Conservation (phyloP, 2,797 vertebrate genomes). For the Microcaecilia unicolor region DNA sequence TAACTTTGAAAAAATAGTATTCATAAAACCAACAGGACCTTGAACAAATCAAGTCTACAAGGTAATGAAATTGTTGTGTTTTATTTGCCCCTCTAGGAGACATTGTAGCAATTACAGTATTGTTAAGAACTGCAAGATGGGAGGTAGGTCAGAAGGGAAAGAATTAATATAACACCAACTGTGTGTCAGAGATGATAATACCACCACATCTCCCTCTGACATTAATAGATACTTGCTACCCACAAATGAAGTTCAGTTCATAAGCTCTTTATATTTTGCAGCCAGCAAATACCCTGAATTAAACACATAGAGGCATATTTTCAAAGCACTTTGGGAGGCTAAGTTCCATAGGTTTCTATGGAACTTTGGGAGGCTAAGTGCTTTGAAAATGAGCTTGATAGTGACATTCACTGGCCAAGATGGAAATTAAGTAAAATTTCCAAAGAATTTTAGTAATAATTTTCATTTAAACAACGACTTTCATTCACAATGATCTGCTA, state of each 20-base stretch:
- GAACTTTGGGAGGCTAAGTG: too few species aligned
- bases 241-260: constrained; percentile 19
- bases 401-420: too few species aligned
- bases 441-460: too few species aligned
- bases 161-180: constrained; percentile 14
- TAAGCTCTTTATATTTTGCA: constrained; percentile 16
- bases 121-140: constrained; percentile 9
- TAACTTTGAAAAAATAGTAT: too few species aligned
- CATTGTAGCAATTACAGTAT: constrained; percentile 3
- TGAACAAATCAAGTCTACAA: constrained; percentile 6
- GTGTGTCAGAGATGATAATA: constrained; percentile 20
- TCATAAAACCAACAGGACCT: neutral
- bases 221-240: constrained; percentile 23
- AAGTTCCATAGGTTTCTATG: too few species aligned
- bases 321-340: too few species aligned
- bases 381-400: too few species aligned
- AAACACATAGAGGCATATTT: too few species aligned
- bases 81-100: constrained; percentile 9
- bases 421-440: too few species aligned
- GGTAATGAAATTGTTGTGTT: neutral
- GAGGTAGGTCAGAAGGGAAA: constrained; percentile 10
- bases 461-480: too few species aligned
- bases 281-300: too few species aligned
- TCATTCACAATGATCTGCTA: too few species aligned
- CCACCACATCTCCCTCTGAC: constrained; percentile 19